Evolutionary conservation across 2,888 invertebrate genomes (phyloP), one percentile per base, ranked within the genome.

Genomic region (Tortrix viridana): DNA sequence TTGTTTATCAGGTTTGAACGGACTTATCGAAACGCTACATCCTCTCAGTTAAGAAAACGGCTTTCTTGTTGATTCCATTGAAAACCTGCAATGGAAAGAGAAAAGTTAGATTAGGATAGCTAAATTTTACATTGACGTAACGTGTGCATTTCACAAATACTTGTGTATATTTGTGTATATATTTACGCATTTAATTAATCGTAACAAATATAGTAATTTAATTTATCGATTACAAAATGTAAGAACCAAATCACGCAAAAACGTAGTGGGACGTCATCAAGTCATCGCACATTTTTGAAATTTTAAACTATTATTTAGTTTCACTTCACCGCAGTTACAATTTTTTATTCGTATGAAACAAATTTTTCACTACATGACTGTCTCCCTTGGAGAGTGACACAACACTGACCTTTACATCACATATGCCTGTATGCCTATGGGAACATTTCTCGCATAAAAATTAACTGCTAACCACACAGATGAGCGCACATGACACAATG

Each of bases 31-130:
- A 79, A 81, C 68, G 78, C 85, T 76, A 76, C 81, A 80, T 85
- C 79, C 76, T 85, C 82, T 85, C 85, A 84, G 73, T 48, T 3
- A 79, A 85, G 82, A 72, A 71, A 80, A 74, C 53, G 60, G 83
- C 80, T 79, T 79, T 74, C 74, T 68, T 66, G 22, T 14, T 46
- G 32, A 49, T 38, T 53, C 47, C 41, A 22, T 16, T 9, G 38
- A 32, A n/a, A 19, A 52, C 38, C 62, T 62, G 62, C 14, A 56
- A 62, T 22, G 46, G n/a, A n/a, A 47, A 62, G 44, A 26, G 3
- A 32, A 46, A 12, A 3, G 20, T 7, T 6, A 32, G 22, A n/a
- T 44, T 6, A 12, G 26, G 14, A 5, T 26, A 9, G 26, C 9
- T 32, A 3, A 12, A 9, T 9, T 32, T 9, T 6, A 32, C 2